Conservation (phyloP, 2,888 invertebrate species). For the Brenthis daphne region DNA sequence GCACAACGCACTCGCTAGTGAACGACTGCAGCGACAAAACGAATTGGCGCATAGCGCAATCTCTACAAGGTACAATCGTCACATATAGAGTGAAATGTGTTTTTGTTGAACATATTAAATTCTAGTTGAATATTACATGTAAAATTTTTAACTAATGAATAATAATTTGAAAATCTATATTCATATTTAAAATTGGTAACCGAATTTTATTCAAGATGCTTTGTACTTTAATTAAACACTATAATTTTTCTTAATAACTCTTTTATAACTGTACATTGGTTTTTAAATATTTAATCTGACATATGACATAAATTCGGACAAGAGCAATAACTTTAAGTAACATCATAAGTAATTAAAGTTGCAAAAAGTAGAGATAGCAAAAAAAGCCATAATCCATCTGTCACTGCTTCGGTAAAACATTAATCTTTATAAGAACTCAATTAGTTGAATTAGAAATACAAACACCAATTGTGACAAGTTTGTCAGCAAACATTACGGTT, state of each 20-base stretch:
- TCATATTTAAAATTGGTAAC: no score
- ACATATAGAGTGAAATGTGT: constrained; percentile 17
- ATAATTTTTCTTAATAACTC: not conserved
- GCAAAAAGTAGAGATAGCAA: constrained; percentile 27
- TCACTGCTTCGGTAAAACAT: constrained; percentile 34
- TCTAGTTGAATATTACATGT: not conserved
- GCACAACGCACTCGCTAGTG: constrained; percentile 76
- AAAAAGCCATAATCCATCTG: constrained; percentile 47
- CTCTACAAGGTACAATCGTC: constrained; percentile 51
- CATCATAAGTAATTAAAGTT: constrained; percentile 17
- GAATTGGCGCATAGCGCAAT: constrained; percentile 73
- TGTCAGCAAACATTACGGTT: constrained; percentile 61
- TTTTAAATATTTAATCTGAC: constrained; percentile 13
- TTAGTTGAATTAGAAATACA: constrained; percentile 49
- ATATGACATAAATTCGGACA: constrained; percentile 13
- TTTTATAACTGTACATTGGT: constrained; percentile 15
- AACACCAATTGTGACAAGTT: constrained; percentile 49
- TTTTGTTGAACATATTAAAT: constrained; percentile 5
- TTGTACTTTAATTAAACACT: not conserved
- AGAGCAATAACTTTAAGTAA: constrained; percentile 7
- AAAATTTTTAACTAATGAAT: no score
- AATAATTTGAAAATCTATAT: no score
- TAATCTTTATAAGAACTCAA: constrained; percentile 46
- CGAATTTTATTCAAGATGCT: no score
- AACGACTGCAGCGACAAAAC: constrained; percentile 69